Evolutionary conservation across 2,113 vertebrate genomes (phyloP), one percentile per base, ranked within the genome.

Genomic region (Notarius quadriscutis): DNA sequence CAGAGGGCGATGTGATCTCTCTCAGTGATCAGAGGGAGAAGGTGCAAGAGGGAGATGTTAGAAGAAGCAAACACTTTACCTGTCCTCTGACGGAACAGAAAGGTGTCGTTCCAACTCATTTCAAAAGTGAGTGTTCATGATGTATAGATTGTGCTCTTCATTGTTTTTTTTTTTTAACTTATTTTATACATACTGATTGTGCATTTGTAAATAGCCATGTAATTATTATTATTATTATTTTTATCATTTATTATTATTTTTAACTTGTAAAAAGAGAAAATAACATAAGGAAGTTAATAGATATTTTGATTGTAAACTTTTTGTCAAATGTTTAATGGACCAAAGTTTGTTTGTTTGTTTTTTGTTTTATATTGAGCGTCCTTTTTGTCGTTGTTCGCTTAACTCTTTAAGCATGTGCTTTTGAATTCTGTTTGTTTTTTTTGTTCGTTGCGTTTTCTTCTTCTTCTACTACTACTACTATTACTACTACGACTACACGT

Each of bases 171-270:
- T 96, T 95, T 97, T 97, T 99, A 99, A 99, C 96, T 99, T 99
- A 99, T 99, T 99, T 99, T 99, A 97, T 99, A 99, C 96, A 97
- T 97, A 97, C 93, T 93, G 91, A 92, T 93, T 98, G 97, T 98
- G 96, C 95, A 98, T 97, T 97, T 99, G 98, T 99, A 99, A 95
- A 99, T 98, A 97, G 91, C 91, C 94, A 96, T 99, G 97, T 99
- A 98, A 98, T 97, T 98, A 99, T 96, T 96, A 69, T 69, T 53
- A 53, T 53, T 53, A 53, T 41, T 41, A 41, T 41, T 41, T 4
- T 41, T 41, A 41, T 41, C 3, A 41, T 41, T 53, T 53, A 53
- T 53, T 69, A 58, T 51, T 78, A 78, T 78, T 81, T 96, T 96
- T 94, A 96, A 96, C 94, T 90, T 98, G 97, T 97, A 97, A 94